A percentile compares a stretch with the other conserved stretches of the same genome.
Evolutionary conservation across 1,140 invertebrate species (phyloP).

Genomic region (Lepidotrigona ventralis): DNA sequence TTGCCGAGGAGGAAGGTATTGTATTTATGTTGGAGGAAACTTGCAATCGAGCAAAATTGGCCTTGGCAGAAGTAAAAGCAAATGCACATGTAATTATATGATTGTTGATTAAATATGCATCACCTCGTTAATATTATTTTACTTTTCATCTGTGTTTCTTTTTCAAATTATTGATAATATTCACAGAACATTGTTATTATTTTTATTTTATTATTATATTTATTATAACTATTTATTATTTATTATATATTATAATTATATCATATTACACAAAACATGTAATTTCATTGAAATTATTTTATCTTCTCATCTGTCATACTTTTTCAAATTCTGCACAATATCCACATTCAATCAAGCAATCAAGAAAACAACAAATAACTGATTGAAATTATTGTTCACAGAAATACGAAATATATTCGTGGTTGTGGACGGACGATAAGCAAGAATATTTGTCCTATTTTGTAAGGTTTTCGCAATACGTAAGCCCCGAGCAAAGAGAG

Average conservation of each 20-base stretch:
- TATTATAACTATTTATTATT: no score
- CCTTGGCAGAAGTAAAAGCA: conserved; percentile 65
- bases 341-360: background rate
- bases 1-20: conserved; percentile 71
- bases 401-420: conserved; percentile 78
- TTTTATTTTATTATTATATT: no score
- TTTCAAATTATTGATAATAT: background rate
- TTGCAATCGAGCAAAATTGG: conserved; percentile 69
- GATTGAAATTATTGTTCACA: conserved; percentile 25
- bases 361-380: background rate
- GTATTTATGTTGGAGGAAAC: conserved; percentile 75
- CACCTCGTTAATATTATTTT: background rate
- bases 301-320: background rate
- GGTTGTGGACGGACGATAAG: conserved; percentile 85
- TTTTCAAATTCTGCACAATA: background rate
- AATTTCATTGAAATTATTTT: background rate
- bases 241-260: no score
- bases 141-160: background rate
- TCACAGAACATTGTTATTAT: no score
- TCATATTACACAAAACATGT: background rate
- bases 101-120: background rate
- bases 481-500: conserved; percentile 82
- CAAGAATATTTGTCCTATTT: conserved; percentile 84
- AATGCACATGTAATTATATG: conserved; percentile 62
- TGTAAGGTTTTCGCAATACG: conserved; percentile 83